Percentiles rank a stretch among this genome's conserved stretches.
These are phyloP conservation scores for Porites lutea DNA, from an alignment of 64 coral and sea anemone genomes.

Conservation along the genomic window DNA sequence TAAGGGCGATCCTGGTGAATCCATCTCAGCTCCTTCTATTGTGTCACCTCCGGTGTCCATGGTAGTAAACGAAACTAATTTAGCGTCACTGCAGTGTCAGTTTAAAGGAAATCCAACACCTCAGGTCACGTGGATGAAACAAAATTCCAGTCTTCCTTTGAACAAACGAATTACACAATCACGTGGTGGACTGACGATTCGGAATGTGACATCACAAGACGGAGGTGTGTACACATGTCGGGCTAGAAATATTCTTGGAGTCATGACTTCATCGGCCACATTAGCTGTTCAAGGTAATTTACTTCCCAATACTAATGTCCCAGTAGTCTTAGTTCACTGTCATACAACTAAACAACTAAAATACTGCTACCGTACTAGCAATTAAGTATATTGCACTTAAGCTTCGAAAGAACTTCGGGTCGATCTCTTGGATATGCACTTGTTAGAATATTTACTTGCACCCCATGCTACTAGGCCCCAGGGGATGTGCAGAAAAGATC, in stretches of 20 bases:
- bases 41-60: slow-evolving; percentile 34
- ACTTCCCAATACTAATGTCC: background rate
- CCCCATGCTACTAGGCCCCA: no score
- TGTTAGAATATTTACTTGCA: no score
- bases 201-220: slow-evolving; percentile 24
- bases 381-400: no score
- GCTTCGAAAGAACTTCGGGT: no score
- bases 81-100: slow-evolving; percentile 45
- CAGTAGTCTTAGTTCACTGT: background rate
- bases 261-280: background rate
- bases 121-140: slow-evolving; percentile 53
- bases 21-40: slow-evolving; percentile 50
- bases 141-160: slow-evolving; percentile 18
- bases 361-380: no score
- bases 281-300: slow-evolving; percentile 49
- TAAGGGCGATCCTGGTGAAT: slow-evolving; percentile 45
- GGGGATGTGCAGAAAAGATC: no score
- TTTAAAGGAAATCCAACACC: slow-evolving; percentile 67
- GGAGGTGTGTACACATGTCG: slow-evolving; percentile 35
- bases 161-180: background rate
- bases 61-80: slow-evolving; percentile 26
- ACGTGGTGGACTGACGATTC: slow-evolving; percentile 27
- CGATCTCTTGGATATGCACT: no score
- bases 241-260: slow-evolving; percentile 43
- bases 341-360: background rate